Evolutionary conservation across 2,797 vertebrate genomes (phyloP).

Genomic region (Heliangelus exortis): DNA sequence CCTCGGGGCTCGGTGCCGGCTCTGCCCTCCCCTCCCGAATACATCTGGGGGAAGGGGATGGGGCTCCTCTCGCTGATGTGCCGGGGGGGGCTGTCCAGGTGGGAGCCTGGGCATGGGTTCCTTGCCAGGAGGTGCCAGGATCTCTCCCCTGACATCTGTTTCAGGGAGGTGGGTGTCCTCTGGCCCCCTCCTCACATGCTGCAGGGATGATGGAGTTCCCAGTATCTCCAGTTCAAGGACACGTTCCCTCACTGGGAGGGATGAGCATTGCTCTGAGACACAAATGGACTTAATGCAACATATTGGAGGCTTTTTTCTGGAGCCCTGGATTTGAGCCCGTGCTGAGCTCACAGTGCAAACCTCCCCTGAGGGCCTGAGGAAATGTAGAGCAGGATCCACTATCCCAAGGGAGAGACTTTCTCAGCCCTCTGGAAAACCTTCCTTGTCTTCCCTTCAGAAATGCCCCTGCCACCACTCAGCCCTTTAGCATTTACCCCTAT

Average conservation of each 20-base stretch:
- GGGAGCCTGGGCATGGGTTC: background rate
- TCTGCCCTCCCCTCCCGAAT: background rate
- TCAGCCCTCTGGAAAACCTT: background rate
- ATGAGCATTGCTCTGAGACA: background rate
- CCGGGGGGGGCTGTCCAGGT: background rate
- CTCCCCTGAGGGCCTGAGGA: background rate
- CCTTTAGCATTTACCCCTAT: background rate
- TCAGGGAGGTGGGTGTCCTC: background rate
- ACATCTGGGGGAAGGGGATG: background rate
- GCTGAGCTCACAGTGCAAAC: background rate
- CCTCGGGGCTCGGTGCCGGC: background rate
- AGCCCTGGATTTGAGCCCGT: background rate
- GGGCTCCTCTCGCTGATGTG: background rate
- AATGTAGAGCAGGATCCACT: background rate
- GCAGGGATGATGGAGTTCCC: background rate
- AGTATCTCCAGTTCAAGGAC: background rate
- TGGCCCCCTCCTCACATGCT: background rate
- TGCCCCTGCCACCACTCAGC: accelerated
- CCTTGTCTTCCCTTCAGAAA: background rate
- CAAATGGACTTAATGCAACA: background rate
- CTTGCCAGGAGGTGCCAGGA: background rate
- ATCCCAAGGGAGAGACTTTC: background rate
- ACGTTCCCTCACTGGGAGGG: background rate
- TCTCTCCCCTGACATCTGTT: no score
- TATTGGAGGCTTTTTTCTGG: background rate